Evolutionary conservation across 2,888 invertebrate species (phyloP).

Genomic region (Flexamia atlantica): DNA sequence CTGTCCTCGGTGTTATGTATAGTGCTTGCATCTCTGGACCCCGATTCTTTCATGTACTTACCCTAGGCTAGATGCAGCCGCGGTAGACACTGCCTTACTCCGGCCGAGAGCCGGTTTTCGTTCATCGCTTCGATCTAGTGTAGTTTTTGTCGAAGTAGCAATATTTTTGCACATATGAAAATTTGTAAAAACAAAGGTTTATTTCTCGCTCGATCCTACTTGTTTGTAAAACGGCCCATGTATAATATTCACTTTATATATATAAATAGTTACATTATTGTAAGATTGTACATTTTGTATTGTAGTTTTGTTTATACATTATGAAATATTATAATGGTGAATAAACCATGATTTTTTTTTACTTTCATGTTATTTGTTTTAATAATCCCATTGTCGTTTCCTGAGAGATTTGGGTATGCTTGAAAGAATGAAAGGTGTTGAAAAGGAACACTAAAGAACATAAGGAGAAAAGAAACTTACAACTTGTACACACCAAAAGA

Average conservation of each 20-base stretch:
- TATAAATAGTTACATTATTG: constrained; percentile 76
- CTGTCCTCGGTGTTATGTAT: neutral
- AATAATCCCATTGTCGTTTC: neutral
- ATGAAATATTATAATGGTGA: constrained; percentile 80
- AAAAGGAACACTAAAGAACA: too few species aligned
- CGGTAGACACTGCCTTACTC: constrained; percentile 59
- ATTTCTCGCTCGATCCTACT: constrained; percentile 64
- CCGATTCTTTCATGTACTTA: constrained; percentile 65
- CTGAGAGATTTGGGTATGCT: too few species aligned
- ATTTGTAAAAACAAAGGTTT: constrained; percentile 62
- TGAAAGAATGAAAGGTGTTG: too few species aligned
- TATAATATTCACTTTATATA: constrained; percentile 76
- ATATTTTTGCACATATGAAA: constrained; percentile 62
- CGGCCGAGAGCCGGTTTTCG: constrained; percentile 52
- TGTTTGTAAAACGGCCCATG: constrained; percentile 73
- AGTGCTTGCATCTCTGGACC: constrained; percentile 62
- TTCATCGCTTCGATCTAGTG: constrained; percentile 63
- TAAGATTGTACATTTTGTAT: constrained; percentile 86
- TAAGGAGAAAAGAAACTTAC: too few species aligned
- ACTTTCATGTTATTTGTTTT: constrained; percentile 29
- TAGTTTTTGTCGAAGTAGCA: constrained; percentile 62
- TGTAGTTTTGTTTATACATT: constrained; percentile 81
- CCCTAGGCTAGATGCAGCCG: constrained; percentile 46
- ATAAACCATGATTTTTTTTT: constrained; percentile 69
- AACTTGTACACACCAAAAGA: too few species aligned